Evolutionary conservation across 2,113 vertebrate species (phyloP).

Genomic region (Pithys albifrons): DNA sequence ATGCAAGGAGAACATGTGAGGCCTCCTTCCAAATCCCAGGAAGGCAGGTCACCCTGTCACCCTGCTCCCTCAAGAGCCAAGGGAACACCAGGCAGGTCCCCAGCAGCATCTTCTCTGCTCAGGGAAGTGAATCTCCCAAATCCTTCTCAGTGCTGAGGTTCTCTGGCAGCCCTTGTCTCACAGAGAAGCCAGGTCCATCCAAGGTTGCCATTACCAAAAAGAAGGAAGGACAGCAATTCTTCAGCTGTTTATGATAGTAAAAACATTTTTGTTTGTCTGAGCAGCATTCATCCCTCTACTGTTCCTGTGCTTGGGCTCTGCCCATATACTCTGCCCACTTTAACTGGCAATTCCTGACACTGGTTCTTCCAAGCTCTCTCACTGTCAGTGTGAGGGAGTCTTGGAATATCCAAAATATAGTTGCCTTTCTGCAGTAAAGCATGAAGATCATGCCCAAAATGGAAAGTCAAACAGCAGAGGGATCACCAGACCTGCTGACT

Average conservation of each 20-base stretch:
- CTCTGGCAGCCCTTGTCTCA: not conserved
- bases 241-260: not conserved
- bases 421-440: not conserved
- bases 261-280: not conserved
- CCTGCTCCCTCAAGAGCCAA: not conserved
- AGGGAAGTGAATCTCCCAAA: not conserved
- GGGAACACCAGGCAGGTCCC: not conserved
- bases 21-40: not conserved
- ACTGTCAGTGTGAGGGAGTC: not conserved
- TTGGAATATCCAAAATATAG: not conserved
- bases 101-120: not conserved
- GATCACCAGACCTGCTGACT: not conserved
- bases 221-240: not conserved
- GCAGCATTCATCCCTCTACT: not conserved
- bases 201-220: not conserved
- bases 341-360: not conserved
- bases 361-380: not conserved
- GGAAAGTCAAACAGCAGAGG: not conserved
- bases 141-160: fast-evolving
- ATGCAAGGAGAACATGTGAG: not conserved
- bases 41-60: not conserved
- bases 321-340: fast-evolving
- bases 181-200: not conserved
- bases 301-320: not conserved
- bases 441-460: not conserved